Evolutionary conservation across 2,888 invertebrate species (phyloP).

Genomic region (Torymus texanus): DNA sequence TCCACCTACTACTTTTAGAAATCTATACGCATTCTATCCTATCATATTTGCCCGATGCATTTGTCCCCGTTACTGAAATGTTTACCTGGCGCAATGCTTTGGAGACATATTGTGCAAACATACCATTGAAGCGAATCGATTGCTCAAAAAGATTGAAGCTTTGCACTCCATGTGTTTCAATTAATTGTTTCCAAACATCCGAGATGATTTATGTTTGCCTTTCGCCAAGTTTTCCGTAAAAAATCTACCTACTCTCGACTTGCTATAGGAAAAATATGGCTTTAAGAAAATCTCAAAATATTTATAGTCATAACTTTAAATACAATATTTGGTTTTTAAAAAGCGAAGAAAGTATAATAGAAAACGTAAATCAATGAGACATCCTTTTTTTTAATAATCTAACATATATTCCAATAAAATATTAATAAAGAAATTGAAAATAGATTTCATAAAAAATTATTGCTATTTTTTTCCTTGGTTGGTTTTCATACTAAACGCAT

Average conservation of each 20-base stretch:
- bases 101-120: conserved; percentile 35
- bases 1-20: conserved; percentile 13
- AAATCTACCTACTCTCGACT: too few relatives aligned
- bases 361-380: too few relatives aligned
- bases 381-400: too few relatives aligned
- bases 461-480: neutral
- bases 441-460: neutral
- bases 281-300: too few relatives aligned
- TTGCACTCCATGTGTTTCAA: conserved; percentile 2
- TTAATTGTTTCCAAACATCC: neutral
- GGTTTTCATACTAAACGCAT: neutral
- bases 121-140: conserved; percentile 10
- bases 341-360: too few relatives aligned
- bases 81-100: conserved; percentile 41
- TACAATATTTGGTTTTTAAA: too few relatives aligned
- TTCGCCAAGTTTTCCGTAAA: too few relatives aligned
- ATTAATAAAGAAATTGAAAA: neutral
- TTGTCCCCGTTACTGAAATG: conserved; percentile 34
- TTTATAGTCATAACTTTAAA: too few relatives aligned
- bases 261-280: too few relatives aligned
- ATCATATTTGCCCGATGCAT: conserved; percentile 37
- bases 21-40: conserved; percentile 29
- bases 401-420: too few relatives aligned
- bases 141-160: conserved; percentile 14
- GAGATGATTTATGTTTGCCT: neutral